Conservation (phyloP, 2,113 vertebrate species). For the Entelurus aequoreus region DNA sequence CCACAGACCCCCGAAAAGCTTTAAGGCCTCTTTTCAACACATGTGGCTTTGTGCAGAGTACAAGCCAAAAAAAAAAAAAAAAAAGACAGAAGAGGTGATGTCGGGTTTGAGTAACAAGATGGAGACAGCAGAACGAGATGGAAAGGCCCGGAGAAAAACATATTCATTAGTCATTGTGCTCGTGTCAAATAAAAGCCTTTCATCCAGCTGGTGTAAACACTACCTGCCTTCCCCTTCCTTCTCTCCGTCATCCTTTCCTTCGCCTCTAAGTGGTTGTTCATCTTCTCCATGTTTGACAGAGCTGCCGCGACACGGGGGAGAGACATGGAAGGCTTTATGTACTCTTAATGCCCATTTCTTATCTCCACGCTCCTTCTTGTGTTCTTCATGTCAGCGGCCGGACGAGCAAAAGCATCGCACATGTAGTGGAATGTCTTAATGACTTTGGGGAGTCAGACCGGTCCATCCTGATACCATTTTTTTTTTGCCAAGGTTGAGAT, state of each 20-base stretch:
- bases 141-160: constrained; percentile 46
- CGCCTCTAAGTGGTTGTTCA: constrained; percentile 46
- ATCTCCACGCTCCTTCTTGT: constrained; percentile 41
- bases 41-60: constrained; percentile 55
- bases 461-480: neutral
- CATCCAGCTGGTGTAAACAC: constrained; percentile 80
- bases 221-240: constrained; percentile 44
- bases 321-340: constrained; percentile 30
- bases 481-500: too few species aligned
- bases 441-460: constrained; percentile 14
- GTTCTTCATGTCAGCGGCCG: constrained; percentile 39
- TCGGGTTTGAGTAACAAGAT: constrained; percentile 27
- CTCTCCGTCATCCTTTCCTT: constrained; percentile 19
- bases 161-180: constrained; percentile 79
- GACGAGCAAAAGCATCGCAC: constrained; percentile 47
- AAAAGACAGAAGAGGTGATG: constrained; percentile 13
- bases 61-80: constrained; percentile 16
- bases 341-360: constrained; percentile 30
- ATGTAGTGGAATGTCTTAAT: constrained; percentile 56
- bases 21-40: constrained; percentile 60
- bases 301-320: constrained; percentile 26
- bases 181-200: constrained; percentile 75
- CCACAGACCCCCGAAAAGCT: constrained; percentile 27
- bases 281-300: constrained; percentile 65
- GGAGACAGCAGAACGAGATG: constrained; percentile 50